A percentile compares a stretch with the other conserved stretches of the same genome.
Conservation (phyloP, 2,888 invertebrate genomes). For the Amphipoea oculea region DNA sequence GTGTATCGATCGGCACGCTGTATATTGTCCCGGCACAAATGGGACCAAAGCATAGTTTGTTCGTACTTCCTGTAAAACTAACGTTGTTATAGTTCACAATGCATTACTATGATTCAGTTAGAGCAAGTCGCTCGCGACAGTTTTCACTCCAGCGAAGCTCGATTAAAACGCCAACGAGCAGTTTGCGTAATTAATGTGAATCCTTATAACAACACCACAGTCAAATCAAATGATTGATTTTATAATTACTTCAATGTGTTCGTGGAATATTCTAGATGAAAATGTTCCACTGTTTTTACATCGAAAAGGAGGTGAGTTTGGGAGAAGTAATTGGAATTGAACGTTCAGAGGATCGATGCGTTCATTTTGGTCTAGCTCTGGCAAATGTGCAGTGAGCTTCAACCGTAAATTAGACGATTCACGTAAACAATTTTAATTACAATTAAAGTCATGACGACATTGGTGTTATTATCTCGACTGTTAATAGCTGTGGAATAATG, state of each 20-base stretch:
- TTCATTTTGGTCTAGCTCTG: slow-evolving; percentile 21
- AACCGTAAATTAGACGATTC: slow-evolving; percentile 33
- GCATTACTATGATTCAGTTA: slow-evolving; percentile 62
- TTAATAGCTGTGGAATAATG: slow-evolving; percentile 25
- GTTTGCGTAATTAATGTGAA: slow-evolving; percentile 66
- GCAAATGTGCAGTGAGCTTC: slow-evolving; percentile 27
- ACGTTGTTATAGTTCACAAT: slow-evolving; percentile 55
- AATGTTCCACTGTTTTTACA: slow-evolving; percentile 26
- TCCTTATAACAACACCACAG: slow-evolving; percentile 61
- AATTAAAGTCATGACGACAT: slow-evolving; percentile 41
- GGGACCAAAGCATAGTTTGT: slow-evolving; percentile 39
- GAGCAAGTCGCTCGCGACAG: slow-evolving; percentile 32
- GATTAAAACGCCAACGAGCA: slow-evolving; percentile 55
- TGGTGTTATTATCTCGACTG: slow-evolving; percentile 32
- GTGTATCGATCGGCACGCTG: slow-evolving; percentile 52
- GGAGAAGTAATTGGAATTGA: slow-evolving; percentile 37
- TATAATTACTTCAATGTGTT: slow-evolving; percentile 57
- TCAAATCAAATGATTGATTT: slow-evolving; percentile 61
- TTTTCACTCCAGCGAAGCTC: slow-evolving; percentile 49
- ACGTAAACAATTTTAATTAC: slow-evolving; percentile 48
- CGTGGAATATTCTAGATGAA: slow-evolving; percentile 44
- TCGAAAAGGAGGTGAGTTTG: slow-evolving; percentile 26
- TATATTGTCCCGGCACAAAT: slow-evolving; percentile 43
- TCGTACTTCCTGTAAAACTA: slow-evolving; percentile 33
- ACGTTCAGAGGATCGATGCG: slow-evolving; percentile 29